Base-by-base conservation (phyloP, 2,888 invertebrate genomes). In the Tachina grossa region DNA sequence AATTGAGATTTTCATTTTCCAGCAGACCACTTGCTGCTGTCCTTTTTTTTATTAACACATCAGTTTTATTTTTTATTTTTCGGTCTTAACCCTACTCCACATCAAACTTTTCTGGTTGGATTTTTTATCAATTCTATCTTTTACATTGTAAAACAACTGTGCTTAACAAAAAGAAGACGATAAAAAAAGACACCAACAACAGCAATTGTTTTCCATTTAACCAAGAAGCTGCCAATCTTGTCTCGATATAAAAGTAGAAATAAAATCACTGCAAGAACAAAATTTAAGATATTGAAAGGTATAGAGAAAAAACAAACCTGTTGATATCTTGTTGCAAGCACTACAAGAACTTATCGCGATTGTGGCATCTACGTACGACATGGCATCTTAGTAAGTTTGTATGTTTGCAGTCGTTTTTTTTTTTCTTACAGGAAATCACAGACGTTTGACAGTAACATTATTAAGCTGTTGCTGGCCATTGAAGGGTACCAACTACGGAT, bases 361-460 rank as follows among this genome's bases (percentile, higher is more conserved):
- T 55, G 77, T 82, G 77, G 85, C 85, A 85, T 85, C 85, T 78
- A 71, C 47, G 53, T 75, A 79, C 78, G 55, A 79, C 69, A 79
- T 79, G 74, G 78, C 65, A 75, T 57, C 69, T 76, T 66, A 68
- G 65, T 72, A 59, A 59, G 77, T 78, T 78, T 66, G 69, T 65
- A 53, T 74, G 66, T 68, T 53, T 77, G 77, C 41, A 49, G 68
- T 49, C n/a, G 2, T 31, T 31, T 31, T 31, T 31, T 51, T 53
- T 77, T 78, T 31, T 51, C 47, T 77, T 78, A 85, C 85, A 85
- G 84, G 84, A 85, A 85, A 85, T 77, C 74, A 78, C 84, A 85
- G 81, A 81, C 84, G 63, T 85, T 85, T 85, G 85, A 85, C 85
- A 85, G 85, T 82, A 85, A 85, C 85, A 85, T 85, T 77, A 85